A percentile compares a stretch with the other conserved stretches of the same genome.
Conservation (phyloP, 2,888 invertebrate genomes). For the Gryllus longicercus region DNA sequence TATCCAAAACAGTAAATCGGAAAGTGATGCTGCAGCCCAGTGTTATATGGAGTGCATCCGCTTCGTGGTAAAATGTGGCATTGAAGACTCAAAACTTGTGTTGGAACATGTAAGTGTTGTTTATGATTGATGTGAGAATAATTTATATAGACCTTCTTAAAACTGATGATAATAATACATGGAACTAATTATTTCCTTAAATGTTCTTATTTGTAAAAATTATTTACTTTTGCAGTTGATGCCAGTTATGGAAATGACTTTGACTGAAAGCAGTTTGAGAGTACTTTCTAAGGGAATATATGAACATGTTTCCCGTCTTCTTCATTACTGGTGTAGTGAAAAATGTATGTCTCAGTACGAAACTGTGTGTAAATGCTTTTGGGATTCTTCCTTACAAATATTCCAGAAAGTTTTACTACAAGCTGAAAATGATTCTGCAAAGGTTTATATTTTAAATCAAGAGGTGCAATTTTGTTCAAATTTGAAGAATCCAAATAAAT, state of each 20-base stretch:
- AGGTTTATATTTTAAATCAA: conserved; percentile 25
- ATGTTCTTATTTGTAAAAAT: conserved; percentile 35
- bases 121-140: neutral
- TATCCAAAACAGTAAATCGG: conserved; percentile 61
- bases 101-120: conserved; percentile 40
- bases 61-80: conserved; percentile 55
- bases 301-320: conserved; percentile 41
- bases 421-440: neutral
- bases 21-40: conserved; percentile 62
- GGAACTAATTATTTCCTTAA: conserved; percentile 25
- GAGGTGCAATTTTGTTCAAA: conserved; percentile 32
- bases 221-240: conserved; percentile 47
- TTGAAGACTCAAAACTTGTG: conserved; percentile 43
- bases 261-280: conserved; percentile 51
- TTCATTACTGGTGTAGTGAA: conserved; percentile 55
- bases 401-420: neutral
- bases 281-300: conserved; percentile 47
- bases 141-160: neutral
- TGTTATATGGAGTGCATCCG: conserved; percentile 73
- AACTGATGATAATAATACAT: neutral
- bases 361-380: neutral
- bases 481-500: conserved; percentile 28
- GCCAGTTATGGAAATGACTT: conserved; percentile 47
- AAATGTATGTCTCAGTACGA: neutral
- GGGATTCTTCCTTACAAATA: neutral